These are phyloP conservation scores for Holocentrus rufus DNA, from an alignment of 2,797 vertebrate species.

Conservation along the genomic window DNA sequence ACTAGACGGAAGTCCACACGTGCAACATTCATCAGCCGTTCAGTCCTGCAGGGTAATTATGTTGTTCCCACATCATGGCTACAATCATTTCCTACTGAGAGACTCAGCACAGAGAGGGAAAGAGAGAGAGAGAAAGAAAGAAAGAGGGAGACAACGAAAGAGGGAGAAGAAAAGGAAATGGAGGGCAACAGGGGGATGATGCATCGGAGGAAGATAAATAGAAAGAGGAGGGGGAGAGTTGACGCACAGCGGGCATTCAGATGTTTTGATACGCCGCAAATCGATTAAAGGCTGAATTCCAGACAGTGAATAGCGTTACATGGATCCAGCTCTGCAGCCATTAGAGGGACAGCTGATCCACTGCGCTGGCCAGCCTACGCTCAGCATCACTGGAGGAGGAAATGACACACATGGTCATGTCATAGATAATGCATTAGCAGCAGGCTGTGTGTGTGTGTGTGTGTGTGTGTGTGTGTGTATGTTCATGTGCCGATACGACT, in stretches of 20 bases:
- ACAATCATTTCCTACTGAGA: slow-evolving; percentile 8
- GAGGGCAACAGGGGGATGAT: slow-evolving; percentile 20
- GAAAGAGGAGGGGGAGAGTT: slow-evolving; percentile 4
- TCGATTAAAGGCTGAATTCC: slow-evolving; percentile 59
- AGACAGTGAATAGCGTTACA: slow-evolving; percentile 28
- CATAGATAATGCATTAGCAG: slow-evolving; percentile 45
- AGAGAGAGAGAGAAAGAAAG: slow-evolving; percentile 8
- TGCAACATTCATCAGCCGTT: slow-evolving; percentile 20
- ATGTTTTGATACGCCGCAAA: slow-evolving; percentile 60
- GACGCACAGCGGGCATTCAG: slow-evolving; percentile 31
- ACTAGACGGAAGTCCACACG: slow-evolving; percentile 5
- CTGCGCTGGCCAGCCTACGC: slow-evolving; percentile 46
- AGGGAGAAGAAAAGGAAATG: slow-evolving; percentile 8
- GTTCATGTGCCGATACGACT: not conserved
- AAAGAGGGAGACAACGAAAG: not conserved
- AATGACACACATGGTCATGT: slow-evolving; percentile 41
- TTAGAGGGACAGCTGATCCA: slow-evolving; percentile 53
- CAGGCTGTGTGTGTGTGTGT: not conserved
- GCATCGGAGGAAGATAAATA: not conserved
- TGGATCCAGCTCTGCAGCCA: slow-evolving; percentile 40
- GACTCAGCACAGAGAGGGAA: slow-evolving; percentile 1
- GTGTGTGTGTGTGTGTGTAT: not conserved
- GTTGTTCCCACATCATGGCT: slow-evolving; percentile 38
- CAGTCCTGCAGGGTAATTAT: slow-evolving; percentile 27
- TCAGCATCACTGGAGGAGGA: slow-evolving; percentile 42